Evolutionary conservation across 2,797 vertebrate genomes (phyloP).

Genomic region (Rousettus madagascariensis): DNA sequence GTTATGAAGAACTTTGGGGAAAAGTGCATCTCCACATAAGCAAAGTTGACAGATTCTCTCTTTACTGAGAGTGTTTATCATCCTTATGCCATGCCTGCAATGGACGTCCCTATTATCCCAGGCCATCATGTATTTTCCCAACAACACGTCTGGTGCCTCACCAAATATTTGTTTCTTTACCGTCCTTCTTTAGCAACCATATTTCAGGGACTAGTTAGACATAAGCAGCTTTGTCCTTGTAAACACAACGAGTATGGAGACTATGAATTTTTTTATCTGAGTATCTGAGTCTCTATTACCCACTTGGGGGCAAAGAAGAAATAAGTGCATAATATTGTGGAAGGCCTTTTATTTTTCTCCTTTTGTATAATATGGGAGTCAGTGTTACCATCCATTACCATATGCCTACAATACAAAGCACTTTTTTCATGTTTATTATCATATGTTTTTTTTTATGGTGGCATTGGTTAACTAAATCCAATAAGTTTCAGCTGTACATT

Average conservation of each 20-base stretch:
- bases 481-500: too few relatives aligned
- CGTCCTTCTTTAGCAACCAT: not conserved
- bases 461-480: too few relatives aligned
- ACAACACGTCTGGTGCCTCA: not conserved
- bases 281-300: not conserved
- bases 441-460: too few relatives aligned
- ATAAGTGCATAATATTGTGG: not conserved
- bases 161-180: not conserved
- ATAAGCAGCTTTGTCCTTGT: not conserved
- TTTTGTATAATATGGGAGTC: not conserved
- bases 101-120: not conserved
- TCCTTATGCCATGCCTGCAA: not conserved
- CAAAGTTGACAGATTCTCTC: not conserved
- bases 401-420: not conserved
- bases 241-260: not conserved
- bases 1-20: not conserved
- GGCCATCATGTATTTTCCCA: not conserved
- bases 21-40: not conserved
- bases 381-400: not conserved
- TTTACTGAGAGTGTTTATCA: not conserved
- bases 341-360: not conserved
- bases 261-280: not conserved
- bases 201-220: not conserved
- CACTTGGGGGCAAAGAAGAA: not conserved
- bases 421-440: too few relatives aligned